A percentile compares a stretch with the other conserved stretches of the same genome.
phyloP scores from a whole-genome alignment of 2,797 vertebrate species.

The Leucoraja ocellata region DNA sequence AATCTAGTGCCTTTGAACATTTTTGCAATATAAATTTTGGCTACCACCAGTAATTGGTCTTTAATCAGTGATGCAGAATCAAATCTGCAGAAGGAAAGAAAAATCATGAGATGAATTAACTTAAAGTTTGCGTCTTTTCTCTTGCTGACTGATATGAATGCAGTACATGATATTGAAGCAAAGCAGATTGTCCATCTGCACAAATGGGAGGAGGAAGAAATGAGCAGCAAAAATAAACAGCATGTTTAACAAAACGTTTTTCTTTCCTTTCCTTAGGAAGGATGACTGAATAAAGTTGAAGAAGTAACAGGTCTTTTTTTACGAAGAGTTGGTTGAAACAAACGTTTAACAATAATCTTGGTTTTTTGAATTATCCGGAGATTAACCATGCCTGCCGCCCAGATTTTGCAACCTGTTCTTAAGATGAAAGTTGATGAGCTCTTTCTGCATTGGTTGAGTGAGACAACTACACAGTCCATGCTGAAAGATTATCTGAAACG shows the following conservation, averaged over 20 bases:
- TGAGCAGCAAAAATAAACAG: neutral
- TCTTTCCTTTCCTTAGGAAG: neutral
- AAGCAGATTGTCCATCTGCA: neutral
- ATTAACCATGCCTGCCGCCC: slow-evolving; percentile 69
- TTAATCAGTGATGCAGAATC: neutral
- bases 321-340: too few relatives aligned
- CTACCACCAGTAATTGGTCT: neutral
- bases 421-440: slow-evolving; percentile 94
- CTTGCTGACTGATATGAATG: neutral
- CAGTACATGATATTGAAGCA: neutral
- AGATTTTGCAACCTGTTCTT: slow-evolving; percentile 74
- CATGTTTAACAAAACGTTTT: neutral
- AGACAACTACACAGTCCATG: slow-evolving; percentile 65
- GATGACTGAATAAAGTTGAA: neutral
- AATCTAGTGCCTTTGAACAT: neutral
- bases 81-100: neutral
- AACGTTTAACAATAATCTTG: neutral
- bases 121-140: neutral
- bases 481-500: slow-evolving; percentile 71
- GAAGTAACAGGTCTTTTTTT: neutral
- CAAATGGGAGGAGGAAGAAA: neutral
- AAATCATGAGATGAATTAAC: neutral
- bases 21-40: neutral
- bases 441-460: slow-evolving; percentile 83
- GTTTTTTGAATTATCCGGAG: slow-evolving; percentile 21